Evolutionary conservation across 2,113 vertebrate genomes (phyloP).

Genomic region (Cavia aperea): DNA sequence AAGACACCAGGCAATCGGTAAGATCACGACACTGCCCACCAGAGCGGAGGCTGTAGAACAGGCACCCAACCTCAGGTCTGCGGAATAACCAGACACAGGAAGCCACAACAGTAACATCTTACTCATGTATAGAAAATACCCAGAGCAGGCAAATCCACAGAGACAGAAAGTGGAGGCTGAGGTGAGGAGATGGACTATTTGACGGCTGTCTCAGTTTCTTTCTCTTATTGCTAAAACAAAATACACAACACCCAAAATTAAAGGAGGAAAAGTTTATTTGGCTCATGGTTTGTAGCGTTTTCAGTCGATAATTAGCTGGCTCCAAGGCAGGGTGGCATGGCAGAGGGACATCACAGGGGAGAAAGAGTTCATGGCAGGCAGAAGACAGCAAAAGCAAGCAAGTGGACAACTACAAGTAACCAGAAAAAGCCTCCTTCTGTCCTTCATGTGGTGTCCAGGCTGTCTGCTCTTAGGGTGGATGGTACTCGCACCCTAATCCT

Average conservation of each 20-base stretch:
- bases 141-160: not conserved
- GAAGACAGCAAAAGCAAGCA: not conserved
- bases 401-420: not conserved
- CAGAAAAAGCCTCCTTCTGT: not conserved
- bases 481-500: not conserved
- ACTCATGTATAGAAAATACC: not conserved
- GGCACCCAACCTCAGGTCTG: not conserved
- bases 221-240: not conserved
- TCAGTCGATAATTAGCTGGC: not conserved
- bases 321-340: not conserved
- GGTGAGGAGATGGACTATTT: not conserved
- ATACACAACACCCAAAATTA: not conserved
- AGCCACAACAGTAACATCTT: not conserved
- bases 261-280: not conserved
- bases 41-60: not conserved
- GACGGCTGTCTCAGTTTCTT: not conserved
- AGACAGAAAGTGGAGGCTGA: not conserved
- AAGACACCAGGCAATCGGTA: rapidly evolving
- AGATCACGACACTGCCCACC: not conserved
- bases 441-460: not conserved
- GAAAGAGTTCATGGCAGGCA: not conserved
- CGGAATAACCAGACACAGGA: not conserved
- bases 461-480: not conserved
- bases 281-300: not conserved
- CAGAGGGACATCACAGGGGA: not conserved